Evolutionary conservation across 2,113 vertebrate species (phyloP).

Genomic region (Trogon melanurus): DNA sequence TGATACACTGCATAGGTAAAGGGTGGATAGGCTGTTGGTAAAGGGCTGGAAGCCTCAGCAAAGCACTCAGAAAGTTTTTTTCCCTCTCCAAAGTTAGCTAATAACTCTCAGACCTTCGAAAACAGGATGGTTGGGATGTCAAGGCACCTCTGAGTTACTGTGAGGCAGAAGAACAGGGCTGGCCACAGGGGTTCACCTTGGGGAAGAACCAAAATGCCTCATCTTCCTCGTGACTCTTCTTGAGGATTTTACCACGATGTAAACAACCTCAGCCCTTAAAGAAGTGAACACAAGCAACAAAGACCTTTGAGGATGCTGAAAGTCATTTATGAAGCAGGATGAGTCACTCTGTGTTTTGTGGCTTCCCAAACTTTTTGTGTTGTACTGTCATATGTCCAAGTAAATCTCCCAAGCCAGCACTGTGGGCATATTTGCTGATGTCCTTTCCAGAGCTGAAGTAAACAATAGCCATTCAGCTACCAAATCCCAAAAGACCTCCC

Average conservation of each 20-base stretch:
- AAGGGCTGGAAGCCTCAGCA: background rate
- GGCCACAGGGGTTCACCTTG: background rate
- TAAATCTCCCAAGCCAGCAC: background rate
- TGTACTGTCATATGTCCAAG: background rate
- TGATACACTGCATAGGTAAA: accelerated
- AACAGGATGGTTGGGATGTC: background rate
- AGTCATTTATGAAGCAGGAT: background rate
- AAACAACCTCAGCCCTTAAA: background rate
- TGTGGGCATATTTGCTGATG: background rate
- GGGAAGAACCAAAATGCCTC: background rate
- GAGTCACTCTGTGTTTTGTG: constrained; percentile 23
- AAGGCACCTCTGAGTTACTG: too few species aligned
- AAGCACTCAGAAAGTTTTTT: background rate
- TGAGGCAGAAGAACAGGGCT: background rate
- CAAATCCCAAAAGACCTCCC: background rate
- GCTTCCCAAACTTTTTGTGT: background rate
- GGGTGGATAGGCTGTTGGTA: too few species aligned
- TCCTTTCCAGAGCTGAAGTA: background rate
- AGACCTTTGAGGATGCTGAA: background rate
- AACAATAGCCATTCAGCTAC: background rate
- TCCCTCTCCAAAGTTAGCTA: accelerated
- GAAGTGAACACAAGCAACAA: background rate
- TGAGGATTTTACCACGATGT: background rate
- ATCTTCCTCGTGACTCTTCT: background rate
- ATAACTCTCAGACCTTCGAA: background rate